A percentile compares a stretch with the other conserved stretches of the same genome.
Evolutionary conservation across 2,113 vertebrate species (phyloP).

Genomic region (Cnemophilus loriae): DNA sequence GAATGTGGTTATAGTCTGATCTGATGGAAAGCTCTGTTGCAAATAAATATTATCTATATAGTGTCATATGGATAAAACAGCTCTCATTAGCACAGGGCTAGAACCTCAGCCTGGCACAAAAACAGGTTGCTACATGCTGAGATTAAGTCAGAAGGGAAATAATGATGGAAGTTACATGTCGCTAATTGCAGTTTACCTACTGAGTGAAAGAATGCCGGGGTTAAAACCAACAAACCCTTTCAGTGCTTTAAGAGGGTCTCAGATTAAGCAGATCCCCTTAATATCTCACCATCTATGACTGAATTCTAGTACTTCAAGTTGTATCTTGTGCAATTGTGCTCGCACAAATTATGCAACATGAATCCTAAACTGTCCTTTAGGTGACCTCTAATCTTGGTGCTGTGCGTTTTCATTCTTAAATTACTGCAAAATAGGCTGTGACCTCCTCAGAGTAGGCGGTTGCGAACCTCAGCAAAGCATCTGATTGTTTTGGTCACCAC

Average conservation of each 20-base stretch:
- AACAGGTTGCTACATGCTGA: not conserved
- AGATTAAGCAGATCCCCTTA: not conserved
- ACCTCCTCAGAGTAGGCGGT: not conserved
- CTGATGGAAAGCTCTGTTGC: not conserved
- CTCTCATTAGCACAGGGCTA: not conserved
- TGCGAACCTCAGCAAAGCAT: not conserved
- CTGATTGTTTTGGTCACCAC: not conserved
- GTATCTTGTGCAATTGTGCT: not conserved
- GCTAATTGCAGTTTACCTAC: not conserved
- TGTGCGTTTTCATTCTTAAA: not conserved
- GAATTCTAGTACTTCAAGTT: not conserved
- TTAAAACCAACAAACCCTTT: not conserved
- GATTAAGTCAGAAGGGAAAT: not conserved
- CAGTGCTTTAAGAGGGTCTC: not conserved
- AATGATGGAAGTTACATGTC: not conserved
- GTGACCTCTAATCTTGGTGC: not conserved
- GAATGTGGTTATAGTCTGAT: not conserved
- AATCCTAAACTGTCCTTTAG: not conserved
- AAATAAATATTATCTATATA: not conserved
- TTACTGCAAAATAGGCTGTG: not conserved
- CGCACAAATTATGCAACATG: not conserved
- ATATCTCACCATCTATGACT: not conserved
- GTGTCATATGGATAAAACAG: not conserved
- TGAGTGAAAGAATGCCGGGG: accelerated
- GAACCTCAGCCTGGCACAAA: not conserved